These are phyloP conservation scores for Ictidomys tridecemlineatus DNA, from an alignment of 2,113 vertebrate species.

Conservation along the genomic window DNA sequence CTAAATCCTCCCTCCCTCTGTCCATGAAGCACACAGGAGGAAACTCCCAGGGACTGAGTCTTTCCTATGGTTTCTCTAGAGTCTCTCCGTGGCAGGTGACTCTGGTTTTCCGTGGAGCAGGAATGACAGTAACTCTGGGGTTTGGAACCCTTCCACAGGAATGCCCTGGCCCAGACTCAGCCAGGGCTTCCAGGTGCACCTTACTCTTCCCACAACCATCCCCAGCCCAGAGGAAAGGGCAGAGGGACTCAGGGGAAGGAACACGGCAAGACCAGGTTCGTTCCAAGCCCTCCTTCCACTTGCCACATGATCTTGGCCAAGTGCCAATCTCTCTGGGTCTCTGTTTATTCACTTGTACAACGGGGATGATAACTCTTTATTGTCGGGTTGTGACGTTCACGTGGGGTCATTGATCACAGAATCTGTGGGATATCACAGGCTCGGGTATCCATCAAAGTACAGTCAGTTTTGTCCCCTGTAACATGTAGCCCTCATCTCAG, in stretches of 20 bases:
- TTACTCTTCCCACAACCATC: neutral
- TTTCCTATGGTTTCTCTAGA: neutral
- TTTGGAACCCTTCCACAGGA: neutral
- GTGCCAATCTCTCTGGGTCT: neutral
- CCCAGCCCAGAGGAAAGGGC: neutral
- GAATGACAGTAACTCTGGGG: neutral
- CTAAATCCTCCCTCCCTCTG: neutral
- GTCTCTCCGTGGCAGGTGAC: neutral
- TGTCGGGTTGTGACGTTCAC: neutral
- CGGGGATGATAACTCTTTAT: neutral
- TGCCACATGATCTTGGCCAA: neutral
- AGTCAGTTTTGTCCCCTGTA: neutral
- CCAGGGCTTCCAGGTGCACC: rapidly evolving
- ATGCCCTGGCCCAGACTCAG: neutral
- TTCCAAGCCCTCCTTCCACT: neutral
- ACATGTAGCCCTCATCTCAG: neutral
- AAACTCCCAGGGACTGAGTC: neutral
- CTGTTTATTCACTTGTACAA: neutral
- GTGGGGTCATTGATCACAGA: neutral
- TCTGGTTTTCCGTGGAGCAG: neutral
- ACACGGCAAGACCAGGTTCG: neutral
- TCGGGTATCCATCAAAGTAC: neutral
- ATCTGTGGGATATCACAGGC: too few relatives aligned
- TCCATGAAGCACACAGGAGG: neutral
- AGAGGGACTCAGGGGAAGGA: neutral